These are phyloP conservation scores for Stegophylla sp. DNA, from an alignment of 2,888 invertebrate species.

Conservation along the genomic window DNA sequence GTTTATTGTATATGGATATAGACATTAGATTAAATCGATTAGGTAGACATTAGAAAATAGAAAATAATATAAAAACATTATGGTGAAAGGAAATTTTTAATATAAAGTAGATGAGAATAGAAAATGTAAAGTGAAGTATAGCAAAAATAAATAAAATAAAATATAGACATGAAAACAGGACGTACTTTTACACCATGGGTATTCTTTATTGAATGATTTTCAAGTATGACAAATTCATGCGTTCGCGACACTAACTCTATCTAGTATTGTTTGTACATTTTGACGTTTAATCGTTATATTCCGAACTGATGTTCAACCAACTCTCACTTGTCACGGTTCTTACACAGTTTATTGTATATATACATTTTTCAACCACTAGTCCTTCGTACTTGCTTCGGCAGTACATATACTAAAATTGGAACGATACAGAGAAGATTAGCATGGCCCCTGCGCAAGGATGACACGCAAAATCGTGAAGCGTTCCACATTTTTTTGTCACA, in stretches of 20 bases:
- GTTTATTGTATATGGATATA: no score
- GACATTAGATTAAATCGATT: no score
- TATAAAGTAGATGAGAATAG: no score
- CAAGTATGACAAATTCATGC: no score
- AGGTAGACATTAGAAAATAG: no score
- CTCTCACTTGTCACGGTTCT: not conserved
- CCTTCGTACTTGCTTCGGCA: constrained; percentile 76
- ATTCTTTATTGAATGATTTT: no score
- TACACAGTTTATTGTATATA: not conserved
- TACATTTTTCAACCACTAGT: not conserved
- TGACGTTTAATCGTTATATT: not conserved
- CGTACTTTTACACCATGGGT: no score
- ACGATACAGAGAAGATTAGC: constrained; percentile 67
- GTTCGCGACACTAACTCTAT: not conserved
- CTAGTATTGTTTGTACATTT: not conserved
- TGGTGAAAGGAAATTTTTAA: no score
- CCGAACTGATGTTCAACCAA: not conserved
- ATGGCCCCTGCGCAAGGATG: constrained; percentile 41
- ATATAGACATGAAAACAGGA: no score
- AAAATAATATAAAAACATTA: no score
- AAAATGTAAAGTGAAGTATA: no score
- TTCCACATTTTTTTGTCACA: constrained; percentile 74
- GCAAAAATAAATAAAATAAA: no score
- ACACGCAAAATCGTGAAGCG: constrained; percentile 72
- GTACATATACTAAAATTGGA: constrained; percentile 87